Evolutionary conservation across 2,113 vertebrate genomes (phyloP).

Genomic region (Tretioscincus oriximinensis): DNA sequence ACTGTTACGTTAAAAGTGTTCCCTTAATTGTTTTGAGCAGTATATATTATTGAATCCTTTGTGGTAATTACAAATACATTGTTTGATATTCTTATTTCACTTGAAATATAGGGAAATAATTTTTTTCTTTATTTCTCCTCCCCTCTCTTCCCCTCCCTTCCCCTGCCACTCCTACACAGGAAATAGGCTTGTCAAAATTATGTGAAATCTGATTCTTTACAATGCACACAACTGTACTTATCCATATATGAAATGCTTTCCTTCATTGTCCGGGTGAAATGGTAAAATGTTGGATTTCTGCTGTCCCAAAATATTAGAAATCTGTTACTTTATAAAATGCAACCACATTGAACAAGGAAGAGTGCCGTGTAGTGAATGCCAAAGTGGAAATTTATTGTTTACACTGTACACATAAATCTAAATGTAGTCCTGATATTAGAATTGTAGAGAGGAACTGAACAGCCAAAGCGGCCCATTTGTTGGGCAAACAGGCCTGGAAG

Average conservation of each 20-base stretch:
- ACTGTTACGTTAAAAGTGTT: no score
- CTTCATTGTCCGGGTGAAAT: not conserved
- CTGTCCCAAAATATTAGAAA: constrained; percentile 2
- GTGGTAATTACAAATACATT: no score
- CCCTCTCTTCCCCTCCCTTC: no score
- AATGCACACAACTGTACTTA: not conserved
- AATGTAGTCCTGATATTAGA: accelerated
- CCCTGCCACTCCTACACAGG: no score
- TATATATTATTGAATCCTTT: no score
- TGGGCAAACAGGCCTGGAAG: not conserved
- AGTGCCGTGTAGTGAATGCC: not conserved
- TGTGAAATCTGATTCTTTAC: not conserved
- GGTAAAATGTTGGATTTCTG: not conserved
- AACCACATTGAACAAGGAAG: constrained; percentile 13
- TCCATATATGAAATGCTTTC: not conserved
- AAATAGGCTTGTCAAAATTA: no score
- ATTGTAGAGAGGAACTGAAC: not conserved
- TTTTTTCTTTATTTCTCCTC: no score
- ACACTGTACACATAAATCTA: constrained; percentile 25
- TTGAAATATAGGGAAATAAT: no score
- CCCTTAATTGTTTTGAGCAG: no score
- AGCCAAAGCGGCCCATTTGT: constrained; percentile 2
- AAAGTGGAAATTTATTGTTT: constrained; percentile 13
- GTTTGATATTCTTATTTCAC: no score
- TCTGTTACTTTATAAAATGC: not conserved